Evolutionary conservation across 2,113 vertebrate species (phyloP).

Genomic region (Gadus macrocephalus): DNA sequence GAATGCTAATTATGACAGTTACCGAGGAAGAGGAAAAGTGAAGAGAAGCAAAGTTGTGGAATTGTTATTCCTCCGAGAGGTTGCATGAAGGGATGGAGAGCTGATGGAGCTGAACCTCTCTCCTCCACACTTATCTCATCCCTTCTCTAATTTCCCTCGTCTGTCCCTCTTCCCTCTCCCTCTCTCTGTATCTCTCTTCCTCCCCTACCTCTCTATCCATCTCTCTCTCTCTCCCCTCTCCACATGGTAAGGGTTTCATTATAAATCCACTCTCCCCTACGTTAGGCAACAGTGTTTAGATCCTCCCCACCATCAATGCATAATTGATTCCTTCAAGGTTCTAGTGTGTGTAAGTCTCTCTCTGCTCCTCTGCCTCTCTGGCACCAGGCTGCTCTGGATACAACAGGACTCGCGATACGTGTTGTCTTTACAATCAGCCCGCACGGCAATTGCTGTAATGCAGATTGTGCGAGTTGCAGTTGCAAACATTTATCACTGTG

Average conservation of each 20-base stretch:
- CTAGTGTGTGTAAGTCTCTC: constrained; percentile 20
- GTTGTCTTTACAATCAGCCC: constrained; percentile 62
- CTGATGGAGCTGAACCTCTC: constrained; percentile 55
- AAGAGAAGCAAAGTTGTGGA: constrained; percentile 73
- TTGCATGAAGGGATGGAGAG: constrained; percentile 67
- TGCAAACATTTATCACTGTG: constrained; percentile 58
- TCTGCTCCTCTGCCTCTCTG: constrained; percentile 47
- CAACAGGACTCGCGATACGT: constrained; percentile 40
- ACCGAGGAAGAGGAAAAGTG: constrained; percentile 40
- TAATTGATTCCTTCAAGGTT: constrained; percentile 75
- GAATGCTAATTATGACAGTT: constrained; percentile 78
- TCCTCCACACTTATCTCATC: too few species aligned
- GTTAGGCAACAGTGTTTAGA: constrained; percentile 69
- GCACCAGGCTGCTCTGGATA: constrained; percentile 56
- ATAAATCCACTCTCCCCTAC: constrained; percentile 66
- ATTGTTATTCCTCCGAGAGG: constrained; percentile 76
- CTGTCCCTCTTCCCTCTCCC: constrained; percentile 12
- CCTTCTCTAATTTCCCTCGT: constrained; percentile 1
- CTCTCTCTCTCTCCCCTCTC: constrained; percentile 8
- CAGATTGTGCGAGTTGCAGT: constrained; percentile 40
- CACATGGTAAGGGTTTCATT: constrained; percentile 66
- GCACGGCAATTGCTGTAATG: constrained; percentile 56
- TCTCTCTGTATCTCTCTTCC: constrained; percentile 13
- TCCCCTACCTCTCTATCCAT: constrained; percentile 13
- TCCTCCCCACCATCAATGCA: constrained; percentile 71